These are phyloP conservation scores for Lymantria monacha DNA, from an alignment of 2,888 invertebrate genomes.

Conservation along the genomic window DNA sequence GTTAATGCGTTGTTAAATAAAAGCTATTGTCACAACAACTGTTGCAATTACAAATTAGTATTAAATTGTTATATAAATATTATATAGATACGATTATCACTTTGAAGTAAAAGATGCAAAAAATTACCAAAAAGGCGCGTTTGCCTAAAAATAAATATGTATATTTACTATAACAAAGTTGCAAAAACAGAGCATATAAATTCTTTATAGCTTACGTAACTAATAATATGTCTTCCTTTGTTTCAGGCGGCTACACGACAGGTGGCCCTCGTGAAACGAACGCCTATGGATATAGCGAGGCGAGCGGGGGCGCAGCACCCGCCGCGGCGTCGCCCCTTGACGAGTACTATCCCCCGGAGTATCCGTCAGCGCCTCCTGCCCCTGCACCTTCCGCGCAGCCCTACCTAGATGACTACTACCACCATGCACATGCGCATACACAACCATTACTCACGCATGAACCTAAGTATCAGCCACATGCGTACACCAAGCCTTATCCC, in stretches of 20 bases:
- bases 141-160: too few species aligned
- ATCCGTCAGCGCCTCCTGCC: conserved; percentile 72
- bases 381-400: conserved; percentile 80
- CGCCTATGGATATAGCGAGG: conserved; percentile 75
- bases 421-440: conserved; percentile 88
- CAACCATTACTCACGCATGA: conserved; percentile 82
- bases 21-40: too few species aligned
- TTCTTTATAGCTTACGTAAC: not conserved
- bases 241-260: conserved; percentile 81
- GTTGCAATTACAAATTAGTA: too few species aligned
- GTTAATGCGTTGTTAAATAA: too few species aligned
- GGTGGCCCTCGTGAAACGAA: conserved; percentile 78
- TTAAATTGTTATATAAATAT: too few species aligned
- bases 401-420: conserved; percentile 87
- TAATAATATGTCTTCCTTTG: not conserved
- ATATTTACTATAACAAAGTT: too few species aligned
- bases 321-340: conserved; percentile 78
- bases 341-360: conserved; percentile 76
- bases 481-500: conserved; percentile 87
- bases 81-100: too few species aligned
- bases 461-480: conserved; percentile 87
- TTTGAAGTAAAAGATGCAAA: too few species aligned
- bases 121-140: too few species aligned
- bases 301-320: conserved; percentile 58
- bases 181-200: not conserved